Evolutionary conservation across 2,797 vertebrate genomes (phyloP).

Genomic region (Xenops minutus): DNA sequence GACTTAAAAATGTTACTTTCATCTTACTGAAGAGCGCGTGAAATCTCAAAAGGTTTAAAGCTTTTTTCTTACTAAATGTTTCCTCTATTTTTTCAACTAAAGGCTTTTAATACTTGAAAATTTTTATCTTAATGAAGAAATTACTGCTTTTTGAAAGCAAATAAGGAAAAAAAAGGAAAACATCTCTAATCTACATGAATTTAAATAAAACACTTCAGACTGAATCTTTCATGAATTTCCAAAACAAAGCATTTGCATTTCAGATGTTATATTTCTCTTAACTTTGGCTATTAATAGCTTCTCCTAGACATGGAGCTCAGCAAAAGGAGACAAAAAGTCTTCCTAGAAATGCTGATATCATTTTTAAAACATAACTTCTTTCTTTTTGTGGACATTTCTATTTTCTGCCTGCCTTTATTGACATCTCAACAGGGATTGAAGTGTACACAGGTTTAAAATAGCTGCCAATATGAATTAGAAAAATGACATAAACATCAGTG

Average conservation of each 20-base stretch:
- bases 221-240: conserved; percentile 1
- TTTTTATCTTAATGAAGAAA: conserved; percentile 19
- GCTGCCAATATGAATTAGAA: background rate
- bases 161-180: background rate
- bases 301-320: background rate
- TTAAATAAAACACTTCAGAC: background rate
- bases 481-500: background rate
- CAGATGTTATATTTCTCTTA: background rate
- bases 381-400: background rate
- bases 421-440: background rate
- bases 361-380: background rate
- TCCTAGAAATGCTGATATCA: background rate
- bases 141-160: background rate
- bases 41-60: conserved; percentile 21
- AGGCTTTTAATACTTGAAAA: background rate
- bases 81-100: conserved; percentile 7
- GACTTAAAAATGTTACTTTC: conserved; percentile 67
- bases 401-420: background rate
- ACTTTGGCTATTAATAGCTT: background rate
- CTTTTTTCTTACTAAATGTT: conserved; percentile 3
- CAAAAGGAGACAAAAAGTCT: background rate
- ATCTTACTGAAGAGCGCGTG: conserved; percentile 42
- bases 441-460: background rate
- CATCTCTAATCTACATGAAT: background rate
- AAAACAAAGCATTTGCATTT: background rate